Percentiles rank a stretch among this genome's conserved stretches.
Conservation (phyloP, 2,797 vertebrate species). For the Tenualosa ilisha region DNA sequence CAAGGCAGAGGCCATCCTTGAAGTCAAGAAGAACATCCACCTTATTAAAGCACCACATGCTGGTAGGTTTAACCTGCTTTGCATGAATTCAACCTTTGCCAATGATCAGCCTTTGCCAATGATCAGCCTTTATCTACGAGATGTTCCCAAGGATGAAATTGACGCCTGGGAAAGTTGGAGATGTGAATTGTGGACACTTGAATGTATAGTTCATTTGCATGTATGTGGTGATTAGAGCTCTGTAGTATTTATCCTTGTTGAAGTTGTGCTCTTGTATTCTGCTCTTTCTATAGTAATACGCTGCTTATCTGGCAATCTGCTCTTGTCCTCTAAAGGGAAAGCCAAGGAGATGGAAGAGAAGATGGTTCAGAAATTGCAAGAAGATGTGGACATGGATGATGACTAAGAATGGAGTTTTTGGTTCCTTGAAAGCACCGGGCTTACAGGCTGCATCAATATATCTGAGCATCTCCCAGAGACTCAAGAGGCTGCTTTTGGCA, state of each 20-base stretch:
- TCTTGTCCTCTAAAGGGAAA: slow-evolving; percentile 72
- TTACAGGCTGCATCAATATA: neutral
- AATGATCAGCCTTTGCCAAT: no score
- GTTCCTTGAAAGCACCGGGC: neutral
- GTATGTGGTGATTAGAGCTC: no score
- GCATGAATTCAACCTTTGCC: neutral
- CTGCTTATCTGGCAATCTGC: neutral
- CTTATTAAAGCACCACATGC: slow-evolving; percentile 93
- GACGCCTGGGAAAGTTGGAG: no score
- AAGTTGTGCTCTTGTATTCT: neutral
- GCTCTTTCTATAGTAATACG: neutral
- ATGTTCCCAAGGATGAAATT: no score
- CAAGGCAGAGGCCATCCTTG: slow-evolving; percentile 88
- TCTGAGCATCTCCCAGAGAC: neutral
- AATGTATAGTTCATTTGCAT: no score
- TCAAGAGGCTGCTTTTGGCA: neutral
- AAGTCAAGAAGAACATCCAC: slow-evolving; percentile 96
- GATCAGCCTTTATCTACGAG: no score
- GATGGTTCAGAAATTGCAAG: slow-evolving; percentile 92
- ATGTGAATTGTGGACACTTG: no score
- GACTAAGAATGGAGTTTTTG: slow-evolving; percentile 52
- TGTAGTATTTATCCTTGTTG: no score
- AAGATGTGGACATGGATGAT: slow-evolving; percentile 89
- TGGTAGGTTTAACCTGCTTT: slow-evolving; percentile 66
- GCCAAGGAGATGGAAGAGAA: slow-evolving; percentile 90